These are phyloP conservation scores for Stichodactyla mertensii DNA, from an alignment of 64 coral and sea anemone genomes.

Conservation along the genomic window DNA sequence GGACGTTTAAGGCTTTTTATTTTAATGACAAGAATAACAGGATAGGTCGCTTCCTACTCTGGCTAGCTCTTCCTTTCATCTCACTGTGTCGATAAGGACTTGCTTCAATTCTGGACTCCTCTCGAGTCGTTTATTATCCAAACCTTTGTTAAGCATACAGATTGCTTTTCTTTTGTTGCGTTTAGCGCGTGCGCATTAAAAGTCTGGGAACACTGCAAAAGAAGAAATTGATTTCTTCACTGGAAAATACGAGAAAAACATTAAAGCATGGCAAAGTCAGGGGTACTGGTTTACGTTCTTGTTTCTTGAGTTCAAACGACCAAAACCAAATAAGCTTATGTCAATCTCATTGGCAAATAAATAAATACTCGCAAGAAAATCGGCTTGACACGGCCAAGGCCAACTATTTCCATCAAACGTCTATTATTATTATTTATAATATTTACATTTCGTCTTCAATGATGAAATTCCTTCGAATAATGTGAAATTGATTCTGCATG, in stretches of 20 bases:
- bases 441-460: neutral
- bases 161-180: neutral
- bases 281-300: neutral
- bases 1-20: slow-evolving; percentile 9
- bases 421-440: slow-evolving; percentile 19
- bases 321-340: neutral
- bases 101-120: neutral
- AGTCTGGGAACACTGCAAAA: neutral
- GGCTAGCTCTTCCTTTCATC: slow-evolving; percentile 1
- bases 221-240: neutral
- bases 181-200: neutral
- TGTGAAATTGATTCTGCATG: neutral
- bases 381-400: neutral
- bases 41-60: neutral
- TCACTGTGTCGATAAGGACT: neutral
- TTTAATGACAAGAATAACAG: slow-evolving; percentile 14
- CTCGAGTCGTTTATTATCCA: neutral
- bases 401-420: slow-evolving; percentile 29
- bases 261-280: neutral
- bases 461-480: neutral
- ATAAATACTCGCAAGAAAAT: neutral
- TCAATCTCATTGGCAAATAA: neutral
- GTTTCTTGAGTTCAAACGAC: neutral
- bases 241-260: neutral
- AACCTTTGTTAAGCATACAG: neutral